These are phyloP conservation scores for Eueides isabella DNA, from an alignment of 1,140 invertebrate genomes.

Conservation along the genomic window DNA sequence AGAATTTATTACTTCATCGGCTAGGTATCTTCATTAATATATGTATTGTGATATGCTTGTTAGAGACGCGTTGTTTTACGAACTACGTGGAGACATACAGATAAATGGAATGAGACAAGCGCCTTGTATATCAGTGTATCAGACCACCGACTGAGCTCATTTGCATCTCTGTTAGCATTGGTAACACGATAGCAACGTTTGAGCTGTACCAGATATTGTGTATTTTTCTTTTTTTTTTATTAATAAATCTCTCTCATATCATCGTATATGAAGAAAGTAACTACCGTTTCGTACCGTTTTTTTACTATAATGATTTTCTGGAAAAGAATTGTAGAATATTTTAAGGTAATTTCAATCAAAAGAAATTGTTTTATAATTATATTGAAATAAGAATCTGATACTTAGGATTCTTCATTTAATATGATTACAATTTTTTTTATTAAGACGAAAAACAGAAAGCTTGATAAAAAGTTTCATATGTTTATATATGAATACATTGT, in stretches of 20 bases:
- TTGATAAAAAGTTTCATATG: constrained; percentile 5
- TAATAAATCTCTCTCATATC: background rate
- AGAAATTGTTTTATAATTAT: too few relatives aligned
- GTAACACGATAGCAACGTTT: background rate
- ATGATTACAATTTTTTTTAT: too few relatives aligned
- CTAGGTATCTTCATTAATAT: constrained; percentile 23
- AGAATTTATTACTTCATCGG: constrained; percentile 31
- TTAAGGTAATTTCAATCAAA: too few relatives aligned
- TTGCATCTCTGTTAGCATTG: constrained; percentile 42
- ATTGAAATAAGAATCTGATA: too few relatives aligned
- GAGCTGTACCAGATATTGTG: background rate
- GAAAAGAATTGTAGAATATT: too few relatives aligned
- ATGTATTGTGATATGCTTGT: constrained; percentile 39
- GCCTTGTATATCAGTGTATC: constrained; percentile 36
- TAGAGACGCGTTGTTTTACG: constrained; percentile 43
- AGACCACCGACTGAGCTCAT: constrained; percentile 57
- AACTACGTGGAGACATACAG: constrained; percentile 25
- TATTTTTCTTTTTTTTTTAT: background rate
- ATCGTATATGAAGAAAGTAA: background rate
- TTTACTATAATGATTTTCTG: background rate
- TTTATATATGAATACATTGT: background rate
- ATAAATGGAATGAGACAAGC: constrained; percentile 51
- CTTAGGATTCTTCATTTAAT: too few relatives aligned
- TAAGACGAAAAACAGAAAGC: background rate
- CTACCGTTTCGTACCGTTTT: background rate